Percentiles rank a stretch among this genome's conserved stretches.
These are phyloP conservation scores for Drosophila mimetica DNA, from an alignment of 2,888 invertebrate genomes.

Conservation along the genomic window DNA sequence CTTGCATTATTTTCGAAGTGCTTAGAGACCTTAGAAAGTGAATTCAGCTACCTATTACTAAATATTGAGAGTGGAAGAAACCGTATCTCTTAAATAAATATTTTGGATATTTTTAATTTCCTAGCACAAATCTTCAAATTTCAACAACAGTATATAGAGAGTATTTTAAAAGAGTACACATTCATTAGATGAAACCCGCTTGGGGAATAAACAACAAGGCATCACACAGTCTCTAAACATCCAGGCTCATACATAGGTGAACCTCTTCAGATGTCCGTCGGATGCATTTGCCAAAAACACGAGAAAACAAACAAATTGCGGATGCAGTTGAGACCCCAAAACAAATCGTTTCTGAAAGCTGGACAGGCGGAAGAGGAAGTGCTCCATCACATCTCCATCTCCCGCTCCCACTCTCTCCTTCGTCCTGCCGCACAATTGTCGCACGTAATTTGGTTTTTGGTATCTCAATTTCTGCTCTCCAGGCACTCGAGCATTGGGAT, in stretches of 20 bases:
- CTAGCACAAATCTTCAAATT: too few species aligned
- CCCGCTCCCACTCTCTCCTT: too few species aligned
- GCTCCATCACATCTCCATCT: constrained; percentile 23
- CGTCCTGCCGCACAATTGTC: constrained; percentile 32
- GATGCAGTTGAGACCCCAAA: constrained; percentile 36
- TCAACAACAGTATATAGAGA: too few species aligned
- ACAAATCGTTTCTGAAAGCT: constrained; percentile 28
- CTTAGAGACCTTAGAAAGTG: too few species aligned
- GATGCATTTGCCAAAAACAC: constrained; percentile 10
- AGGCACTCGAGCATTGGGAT: constrained; percentile 6
- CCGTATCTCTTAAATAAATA: too few species aligned
- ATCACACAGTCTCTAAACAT: not conserved
- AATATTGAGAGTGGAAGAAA: too few species aligned
- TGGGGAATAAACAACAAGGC: not conserved
- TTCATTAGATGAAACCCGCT: constrained; percentile 18
- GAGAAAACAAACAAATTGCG: constrained; percentile 35
- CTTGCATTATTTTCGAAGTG: too few species aligned
- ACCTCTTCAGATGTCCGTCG: not conserved
- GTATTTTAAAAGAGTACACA: constrained; percentile 11
- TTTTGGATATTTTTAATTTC: too few species aligned
- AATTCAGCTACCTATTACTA: too few species aligned
- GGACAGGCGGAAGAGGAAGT: constrained; percentile 31
- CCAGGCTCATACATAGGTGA: not conserved
- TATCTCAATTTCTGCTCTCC: constrained; percentile 32
- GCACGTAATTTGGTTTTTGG: constrained; percentile 40